A percentile compares a stretch with the other conserved stretches of the same genome.
These are phyloP conservation scores for Sebastes taczanowskii DNA, from an alignment of 2,797 vertebrate genomes.

Conservation along the genomic window DNA sequence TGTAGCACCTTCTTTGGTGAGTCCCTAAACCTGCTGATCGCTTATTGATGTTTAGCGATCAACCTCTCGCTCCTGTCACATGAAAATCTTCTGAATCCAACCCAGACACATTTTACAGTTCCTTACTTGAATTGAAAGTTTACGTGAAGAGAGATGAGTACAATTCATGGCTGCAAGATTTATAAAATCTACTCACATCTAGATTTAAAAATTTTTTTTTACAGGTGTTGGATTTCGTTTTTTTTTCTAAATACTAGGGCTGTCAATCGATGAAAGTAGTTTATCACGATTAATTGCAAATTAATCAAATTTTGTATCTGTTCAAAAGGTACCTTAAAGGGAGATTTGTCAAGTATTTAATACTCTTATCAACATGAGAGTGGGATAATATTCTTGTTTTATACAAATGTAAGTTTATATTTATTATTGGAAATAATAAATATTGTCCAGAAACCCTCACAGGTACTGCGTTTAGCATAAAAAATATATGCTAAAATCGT, in stretches of 20 bases:
- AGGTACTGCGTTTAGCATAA: too few relatives aligned
- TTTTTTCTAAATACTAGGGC: not conserved
- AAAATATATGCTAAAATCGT: too few relatives aligned
- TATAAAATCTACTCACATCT: not conserved
- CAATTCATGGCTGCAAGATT: not conserved
- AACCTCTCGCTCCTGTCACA: constrained; percentile 7
- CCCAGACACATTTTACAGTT: not conserved
- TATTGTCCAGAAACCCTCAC: too few relatives aligned
- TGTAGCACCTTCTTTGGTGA: constrained; percentile 43
- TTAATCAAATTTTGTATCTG: too few relatives aligned
- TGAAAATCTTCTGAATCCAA: constrained; percentile 9
- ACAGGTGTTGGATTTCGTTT: not conserved
- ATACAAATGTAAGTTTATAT: too few relatives aligned
- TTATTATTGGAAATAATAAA: too few relatives aligned
- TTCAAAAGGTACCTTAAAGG: too few relatives aligned
- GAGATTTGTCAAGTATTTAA: too few relatives aligned
- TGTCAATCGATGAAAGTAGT: too few relatives aligned
- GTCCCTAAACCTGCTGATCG: not conserved
- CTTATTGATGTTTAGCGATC: not conserved
- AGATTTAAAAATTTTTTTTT: not conserved
- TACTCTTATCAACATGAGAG: too few relatives aligned
- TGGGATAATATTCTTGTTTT: too few relatives aligned
- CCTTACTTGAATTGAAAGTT: constrained; percentile 25
- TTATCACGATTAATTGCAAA: too few relatives aligned
- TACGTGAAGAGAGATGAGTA: not conserved